Evolutionary conservation across 2,797 vertebrate genomes (phyloP).

Genomic region (Nannoperca australis): DNA sequence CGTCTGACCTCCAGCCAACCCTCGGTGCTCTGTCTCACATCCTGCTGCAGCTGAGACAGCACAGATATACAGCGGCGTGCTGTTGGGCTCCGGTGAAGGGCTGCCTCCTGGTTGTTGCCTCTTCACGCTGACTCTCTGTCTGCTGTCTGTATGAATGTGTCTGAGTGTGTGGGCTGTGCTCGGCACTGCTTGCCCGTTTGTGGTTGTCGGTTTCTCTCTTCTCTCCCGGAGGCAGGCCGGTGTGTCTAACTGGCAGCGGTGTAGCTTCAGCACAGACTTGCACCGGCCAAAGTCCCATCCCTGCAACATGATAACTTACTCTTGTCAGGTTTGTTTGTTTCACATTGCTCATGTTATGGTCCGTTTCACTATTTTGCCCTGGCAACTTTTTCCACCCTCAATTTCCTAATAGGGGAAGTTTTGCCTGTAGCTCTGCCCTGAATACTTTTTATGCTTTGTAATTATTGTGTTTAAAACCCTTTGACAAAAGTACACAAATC

Average conservation of each 20-base stretch:
- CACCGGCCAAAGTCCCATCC: conserved; percentile 8
- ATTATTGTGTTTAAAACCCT: not conserved
- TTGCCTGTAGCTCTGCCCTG: not conserved
- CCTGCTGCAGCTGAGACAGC: conserved; percentile 14
- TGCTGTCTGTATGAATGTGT: conserved; percentile 50
- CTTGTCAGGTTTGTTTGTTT: conserved; percentile 2
- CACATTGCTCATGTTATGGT: not conserved
- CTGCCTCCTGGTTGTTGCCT: conserved; percentile 54
- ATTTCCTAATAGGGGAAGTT: not conserved
- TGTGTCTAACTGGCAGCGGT: conserved; percentile 38
- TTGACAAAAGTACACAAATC: not conserved
- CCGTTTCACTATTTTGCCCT: conserved; percentile 3
- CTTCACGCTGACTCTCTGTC: conserved; percentile 51
- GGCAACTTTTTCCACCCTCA: not conserved
- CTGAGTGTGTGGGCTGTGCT: conserved; percentile 63
- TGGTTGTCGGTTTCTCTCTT: conserved; percentile 42
- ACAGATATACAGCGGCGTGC: conserved; percentile 19
- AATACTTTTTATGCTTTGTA: not conserved
- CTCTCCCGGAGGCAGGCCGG: conserved; percentile 21
- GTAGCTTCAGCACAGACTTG: conserved; percentile 24
- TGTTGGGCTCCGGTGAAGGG: conserved; percentile 28
- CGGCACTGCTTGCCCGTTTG: conserved; percentile 36
- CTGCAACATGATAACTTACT: conserved; percentile 15
- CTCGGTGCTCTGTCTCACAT: conserved; percentile 15
- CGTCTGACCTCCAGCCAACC: conserved; percentile 20